phyloP scores from a whole-genome alignment of 2,888 invertebrate genomes.

The Drosophila maculinotata region DNA sequence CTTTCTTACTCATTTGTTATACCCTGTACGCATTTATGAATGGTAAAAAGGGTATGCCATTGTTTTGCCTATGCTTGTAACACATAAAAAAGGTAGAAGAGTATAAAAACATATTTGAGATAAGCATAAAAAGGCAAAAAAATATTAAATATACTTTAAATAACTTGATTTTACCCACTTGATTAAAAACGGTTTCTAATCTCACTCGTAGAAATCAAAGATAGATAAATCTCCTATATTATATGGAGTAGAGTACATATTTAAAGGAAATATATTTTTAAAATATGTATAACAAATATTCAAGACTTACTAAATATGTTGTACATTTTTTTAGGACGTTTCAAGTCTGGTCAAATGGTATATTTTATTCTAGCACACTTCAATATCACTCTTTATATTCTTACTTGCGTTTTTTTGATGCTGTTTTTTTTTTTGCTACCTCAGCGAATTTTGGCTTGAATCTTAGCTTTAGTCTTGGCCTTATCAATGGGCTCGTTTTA shows the following conservation, averaged over 20 bases:
- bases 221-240: too few relatives aligned
- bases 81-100: not conserved
- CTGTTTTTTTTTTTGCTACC: conserved; percentile 57
- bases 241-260: too few relatives aligned
- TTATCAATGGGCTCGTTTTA: conserved; percentile 74
- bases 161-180: too few relatives aligned
- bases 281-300: too few relatives aligned
- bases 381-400: too few relatives aligned
- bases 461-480: conserved; percentile 23
- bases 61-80: not conserved
- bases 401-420: conserved; percentile 1
- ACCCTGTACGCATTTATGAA: conserved; percentile 6
- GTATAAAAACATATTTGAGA: too few relatives aligned
- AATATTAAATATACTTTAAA: too few relatives aligned
- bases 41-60: not conserved
- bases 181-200: too few relatives aligned
- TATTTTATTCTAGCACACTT: accelerated
- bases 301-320: too few relatives aligned
- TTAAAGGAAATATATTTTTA: too few relatives aligned
- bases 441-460: conserved; percentile 64
- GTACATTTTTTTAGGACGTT: not conserved
- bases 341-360: not conserved
- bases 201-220: too few relatives aligned
- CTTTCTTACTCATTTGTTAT: conserved; percentile 25
- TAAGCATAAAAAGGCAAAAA: too few relatives aligned